These are phyloP conservation scores for Propithecus deckenii DNA, from an alignment of 2,797 vertebrate species.

Conservation along the genomic window DNA sequence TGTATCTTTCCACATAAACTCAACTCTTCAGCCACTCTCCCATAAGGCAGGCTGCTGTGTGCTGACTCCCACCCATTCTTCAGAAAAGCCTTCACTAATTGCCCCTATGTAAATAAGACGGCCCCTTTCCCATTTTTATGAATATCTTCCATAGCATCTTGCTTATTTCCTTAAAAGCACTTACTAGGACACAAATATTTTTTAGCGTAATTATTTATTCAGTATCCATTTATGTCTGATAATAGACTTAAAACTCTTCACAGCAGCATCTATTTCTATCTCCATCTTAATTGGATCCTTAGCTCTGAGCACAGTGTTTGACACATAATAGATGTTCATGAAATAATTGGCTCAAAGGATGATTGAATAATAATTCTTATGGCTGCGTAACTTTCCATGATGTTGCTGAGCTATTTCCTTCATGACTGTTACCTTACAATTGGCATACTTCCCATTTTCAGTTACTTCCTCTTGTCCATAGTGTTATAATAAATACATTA, in stretches of 20 bases:
- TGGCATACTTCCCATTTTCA: background rate
- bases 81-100: background rate
- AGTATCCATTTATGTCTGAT: background rate
- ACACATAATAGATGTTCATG: background rate
- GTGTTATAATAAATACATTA: background rate
- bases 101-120: background rate
- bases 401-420: background rate
- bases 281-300: background rate
- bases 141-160: background rate
- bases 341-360: background rate
- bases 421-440: background rate
- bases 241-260: background rate
- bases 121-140: background rate
- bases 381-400: background rate
- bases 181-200: background rate
- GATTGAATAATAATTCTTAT: background rate
- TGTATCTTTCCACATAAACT: background rate
- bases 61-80: background rate
- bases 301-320: background rate
- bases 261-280: background rate
- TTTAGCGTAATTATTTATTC: background rate
- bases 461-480: background rate
- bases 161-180: background rate
- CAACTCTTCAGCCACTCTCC: background rate
- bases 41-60: fast-evolving